Conservation (phyloP, 2,113 vertebrate species). For the Rhea americana region DNA sequence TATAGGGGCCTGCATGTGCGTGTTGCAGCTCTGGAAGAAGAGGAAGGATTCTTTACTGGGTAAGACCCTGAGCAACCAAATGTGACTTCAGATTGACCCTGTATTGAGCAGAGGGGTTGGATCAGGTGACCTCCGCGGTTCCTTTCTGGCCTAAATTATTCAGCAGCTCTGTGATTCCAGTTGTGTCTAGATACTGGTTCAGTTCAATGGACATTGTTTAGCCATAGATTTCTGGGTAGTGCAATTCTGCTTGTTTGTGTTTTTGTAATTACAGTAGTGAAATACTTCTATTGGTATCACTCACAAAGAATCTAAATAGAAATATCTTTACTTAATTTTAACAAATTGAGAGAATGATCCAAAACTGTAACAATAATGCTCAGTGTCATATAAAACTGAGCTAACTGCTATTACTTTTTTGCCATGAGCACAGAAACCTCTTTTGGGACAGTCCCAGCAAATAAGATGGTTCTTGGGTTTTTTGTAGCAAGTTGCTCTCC, state of each 20-base stretch:
- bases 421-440: not conserved
- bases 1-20: not conserved
- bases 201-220: not conserved
- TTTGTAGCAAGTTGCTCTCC: not conserved
- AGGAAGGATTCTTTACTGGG: not conserved
- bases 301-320: not conserved
- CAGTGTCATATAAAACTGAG: not conserved
- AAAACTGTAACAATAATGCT: not conserved
- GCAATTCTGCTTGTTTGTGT: not conserved
- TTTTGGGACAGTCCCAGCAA: not conserved
- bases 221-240: fast-evolving
- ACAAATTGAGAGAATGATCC: not conserved
- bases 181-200: not conserved
- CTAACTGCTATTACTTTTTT: not conserved
- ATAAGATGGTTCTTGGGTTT: not conserved
- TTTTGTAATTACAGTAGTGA: not conserved
- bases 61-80: not conserved
- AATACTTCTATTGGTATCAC: not conserved
- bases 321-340: not conserved
- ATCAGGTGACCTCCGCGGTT: not conserved
- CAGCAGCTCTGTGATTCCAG: not conserved
- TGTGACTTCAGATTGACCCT: not conserved
- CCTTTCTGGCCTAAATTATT: not conserved
- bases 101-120: not conserved
- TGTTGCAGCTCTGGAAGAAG: not conserved